Conservation (phyloP, 2,113 vertebrate species). For the Zosterops lateralis region DNA sequence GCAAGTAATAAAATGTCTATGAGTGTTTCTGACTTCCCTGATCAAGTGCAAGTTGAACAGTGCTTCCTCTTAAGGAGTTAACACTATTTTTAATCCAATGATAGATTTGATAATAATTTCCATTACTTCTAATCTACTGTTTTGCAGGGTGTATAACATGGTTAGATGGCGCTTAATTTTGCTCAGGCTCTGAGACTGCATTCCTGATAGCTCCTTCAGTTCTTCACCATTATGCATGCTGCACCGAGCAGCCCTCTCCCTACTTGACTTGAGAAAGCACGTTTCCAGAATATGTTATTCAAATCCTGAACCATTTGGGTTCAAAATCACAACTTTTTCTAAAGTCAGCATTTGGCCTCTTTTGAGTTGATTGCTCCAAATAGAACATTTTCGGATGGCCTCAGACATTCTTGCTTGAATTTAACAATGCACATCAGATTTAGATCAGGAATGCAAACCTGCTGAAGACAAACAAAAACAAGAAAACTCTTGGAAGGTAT, state of each 20-base stretch:
- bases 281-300: neutral
- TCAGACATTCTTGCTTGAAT: neutral
- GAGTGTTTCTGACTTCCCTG: neutral
- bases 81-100: conserved; percentile 15
- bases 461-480: neutral
- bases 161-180: neutral
- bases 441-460: neutral
- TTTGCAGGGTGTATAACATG: neutral
- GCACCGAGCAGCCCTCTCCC: neutral
- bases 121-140: neutral
- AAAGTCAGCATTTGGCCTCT: neutral
- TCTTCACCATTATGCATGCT: neutral
- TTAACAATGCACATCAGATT: neutral
- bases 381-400: neutral
- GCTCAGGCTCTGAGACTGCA: neutral
- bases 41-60: neutral
- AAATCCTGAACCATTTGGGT: conserved; percentile 6
- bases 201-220: neutral
- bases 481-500: neutral
- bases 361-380: neutral
- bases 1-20: neutral
- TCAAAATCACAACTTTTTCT: neutral
- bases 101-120: conserved; percentile 12
- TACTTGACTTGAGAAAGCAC: neutral
- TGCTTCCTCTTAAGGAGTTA: neutral